Conservation (phyloP, 2,797 vertebrate genomes). For the Chloroceryle inda region DNA sequence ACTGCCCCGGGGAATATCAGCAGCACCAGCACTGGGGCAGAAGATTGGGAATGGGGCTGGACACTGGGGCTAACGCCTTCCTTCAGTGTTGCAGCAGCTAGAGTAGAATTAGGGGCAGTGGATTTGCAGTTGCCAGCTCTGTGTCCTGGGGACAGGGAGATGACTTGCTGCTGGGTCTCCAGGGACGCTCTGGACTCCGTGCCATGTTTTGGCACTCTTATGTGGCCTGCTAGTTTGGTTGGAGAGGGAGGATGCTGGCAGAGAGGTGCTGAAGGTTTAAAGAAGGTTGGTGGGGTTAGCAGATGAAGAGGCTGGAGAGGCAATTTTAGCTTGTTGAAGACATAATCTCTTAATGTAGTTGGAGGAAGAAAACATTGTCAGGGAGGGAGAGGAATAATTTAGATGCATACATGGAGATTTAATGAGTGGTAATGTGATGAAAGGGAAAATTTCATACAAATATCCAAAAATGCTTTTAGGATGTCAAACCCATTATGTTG, state of each 20-base stretch:
- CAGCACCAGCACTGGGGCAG: background rate
- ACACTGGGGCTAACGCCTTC: background rate
- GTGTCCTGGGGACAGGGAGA: background rate
- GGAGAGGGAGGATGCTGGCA: background rate
- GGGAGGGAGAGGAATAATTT: background rate
- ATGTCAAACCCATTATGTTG: background rate
- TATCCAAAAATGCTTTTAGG: background rate
- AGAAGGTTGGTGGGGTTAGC: background rate
- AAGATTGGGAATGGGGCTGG: background rate
- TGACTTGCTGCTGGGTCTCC: background rate
- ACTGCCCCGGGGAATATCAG: background rate
- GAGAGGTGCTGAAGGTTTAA: background rate
- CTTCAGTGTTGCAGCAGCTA: rapidly evolving
- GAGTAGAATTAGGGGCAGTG: background rate
- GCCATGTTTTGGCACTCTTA: background rate
- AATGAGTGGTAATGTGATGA: background rate
- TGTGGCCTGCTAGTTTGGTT: background rate
- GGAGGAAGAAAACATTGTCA: background rate
- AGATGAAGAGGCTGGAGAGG: background rate
- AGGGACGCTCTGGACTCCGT: background rate
- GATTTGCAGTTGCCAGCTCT: background rate
- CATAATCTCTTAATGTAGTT: background rate
- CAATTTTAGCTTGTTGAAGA: background rate
- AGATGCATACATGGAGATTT: background rate
- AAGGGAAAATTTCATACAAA: background rate